Base-by-base conservation (phyloP, 2,797 vertebrate species). In the Siniperca scherzeri region DNA sequence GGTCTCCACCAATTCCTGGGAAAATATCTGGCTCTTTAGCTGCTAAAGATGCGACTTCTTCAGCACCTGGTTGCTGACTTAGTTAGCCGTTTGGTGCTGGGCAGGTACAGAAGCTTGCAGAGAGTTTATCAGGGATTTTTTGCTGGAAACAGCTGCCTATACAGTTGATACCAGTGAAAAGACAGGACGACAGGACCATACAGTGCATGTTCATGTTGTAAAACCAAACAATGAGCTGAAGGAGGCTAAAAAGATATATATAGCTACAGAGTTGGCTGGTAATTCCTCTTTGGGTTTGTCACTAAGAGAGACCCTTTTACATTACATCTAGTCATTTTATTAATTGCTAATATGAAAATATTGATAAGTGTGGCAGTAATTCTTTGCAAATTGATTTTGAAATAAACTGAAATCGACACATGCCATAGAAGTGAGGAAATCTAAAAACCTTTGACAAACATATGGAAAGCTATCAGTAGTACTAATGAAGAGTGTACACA, bases 261-360 rank as follows among this genome's bases (percentile, higher is more conserved):
- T 14, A 14, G 27, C 40, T 27, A 1, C 8, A 8, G 3, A 40
- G 60, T 22, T 22, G 2, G n/a, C 44, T 33, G 19, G 33, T 48
- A 33, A 44, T 56, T 64, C 6, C 5, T 65, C 33, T 33, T 30
- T 66, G 27, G 40, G 40, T 46, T 61, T 61, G 44, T 61, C n/a
- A 25, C 8, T 40, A 40, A 19, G 40, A 46, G 38, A 0, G 16
- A 53, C 9, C 12, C 38, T 78, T 21, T 56, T 13, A 36, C 7
- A 56, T 64, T 11, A 36, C 7, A 46, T 21, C 11, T 25, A 22
- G 19, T 33, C 30, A 3, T 53, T 22, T 67, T 36, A 72, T 44
- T 70, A 9, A 46, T 65, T 59, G 19, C 22, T 57, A n/a, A 52
- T n/a, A n/a, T 22, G 21, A 70, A 78, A 64, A 57, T 53, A 70